These are phyloP conservation scores for Asbolus verrucosus DNA, from an alignment of 1,140 invertebrate genomes.

Conservation along the genomic window DNA sequence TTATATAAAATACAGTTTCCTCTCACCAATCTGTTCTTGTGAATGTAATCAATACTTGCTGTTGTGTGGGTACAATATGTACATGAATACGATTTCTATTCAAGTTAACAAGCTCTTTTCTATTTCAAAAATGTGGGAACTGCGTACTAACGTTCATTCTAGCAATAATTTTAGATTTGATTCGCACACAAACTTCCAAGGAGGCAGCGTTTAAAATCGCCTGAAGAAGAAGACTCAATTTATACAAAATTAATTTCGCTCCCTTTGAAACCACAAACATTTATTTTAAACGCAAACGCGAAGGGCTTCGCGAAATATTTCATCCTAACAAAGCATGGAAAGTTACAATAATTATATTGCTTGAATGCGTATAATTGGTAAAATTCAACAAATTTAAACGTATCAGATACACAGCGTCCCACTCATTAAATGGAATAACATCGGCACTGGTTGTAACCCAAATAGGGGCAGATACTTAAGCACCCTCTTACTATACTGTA, in stretches of 20 bases:
- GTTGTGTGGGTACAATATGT: constrained; percentile 21
- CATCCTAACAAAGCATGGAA: background rate
- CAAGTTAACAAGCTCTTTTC: background rate
- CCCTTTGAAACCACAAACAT: constrained; percentile 6
- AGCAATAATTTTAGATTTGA: constrained; percentile 23
- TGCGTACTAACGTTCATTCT: too few species aligned
- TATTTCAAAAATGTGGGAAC: constrained; percentile 7
- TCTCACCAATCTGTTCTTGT: background rate
- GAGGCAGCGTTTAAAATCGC: background rate
- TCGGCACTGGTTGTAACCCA: too few species aligned
- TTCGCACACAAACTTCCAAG: too few species aligned
- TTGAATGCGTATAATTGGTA: background rate
- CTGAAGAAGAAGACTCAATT: too few species aligned
- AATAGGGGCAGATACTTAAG: too few species aligned
- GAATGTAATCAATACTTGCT: constrained; percentile 10
- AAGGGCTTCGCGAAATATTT: background rate
- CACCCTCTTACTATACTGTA: too few species aligned
- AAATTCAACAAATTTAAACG: too few species aligned
- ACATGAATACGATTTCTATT: constrained; percentile 22
- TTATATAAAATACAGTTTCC: constrained; percentile 25
- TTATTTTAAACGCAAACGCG: background rate
- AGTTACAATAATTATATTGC: background rate
- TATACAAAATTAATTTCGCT: too few species aligned
- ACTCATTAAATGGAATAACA: too few species aligned
- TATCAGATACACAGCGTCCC: too few species aligned